Evolutionary conservation across 2,797 vertebrate species (phyloP).

Genomic region (Gadopsis bispinosus): DNA sequence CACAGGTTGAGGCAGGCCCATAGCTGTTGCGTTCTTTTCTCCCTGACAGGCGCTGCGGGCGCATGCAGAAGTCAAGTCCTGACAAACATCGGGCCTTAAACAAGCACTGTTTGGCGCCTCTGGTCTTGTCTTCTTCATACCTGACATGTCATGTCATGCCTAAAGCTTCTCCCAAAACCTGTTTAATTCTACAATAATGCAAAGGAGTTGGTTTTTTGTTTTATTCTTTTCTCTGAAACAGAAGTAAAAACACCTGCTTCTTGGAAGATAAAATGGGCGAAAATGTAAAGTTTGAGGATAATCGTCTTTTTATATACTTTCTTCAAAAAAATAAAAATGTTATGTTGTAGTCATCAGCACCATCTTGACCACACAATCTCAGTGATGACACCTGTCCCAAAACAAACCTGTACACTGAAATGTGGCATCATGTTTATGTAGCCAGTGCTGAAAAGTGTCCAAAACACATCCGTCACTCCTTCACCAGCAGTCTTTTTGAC

Average conservation of each 20-base stretch:
- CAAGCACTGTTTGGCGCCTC: slow-evolving; percentile 95
- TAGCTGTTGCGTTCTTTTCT: slow-evolving; percentile 88
- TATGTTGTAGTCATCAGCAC: not conserved
- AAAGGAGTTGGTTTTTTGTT: slow-evolving; percentile 68
- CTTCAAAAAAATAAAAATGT: not conserved
- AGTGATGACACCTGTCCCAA: slow-evolving; percentile 49
- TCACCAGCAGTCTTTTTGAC: not conserved
- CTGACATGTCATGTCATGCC: slow-evolving; percentile 97
- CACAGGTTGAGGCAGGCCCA: slow-evolving; percentile 90
- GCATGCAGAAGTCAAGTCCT: slow-evolving; percentile 92
- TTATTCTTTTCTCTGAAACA: slow-evolving; percentile 31
- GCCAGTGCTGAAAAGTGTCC: slow-evolving; percentile 11
- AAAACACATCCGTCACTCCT: slow-evolving; percentile 31
- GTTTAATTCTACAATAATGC: slow-evolving; percentile 87
- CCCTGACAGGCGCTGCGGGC: slow-evolving; percentile 93
- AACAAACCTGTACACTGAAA: slow-evolving; percentile 44
- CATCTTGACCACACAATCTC: slow-evolving; percentile 33
- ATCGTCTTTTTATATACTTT: not conserved
- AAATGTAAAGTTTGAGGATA: slow-evolving; percentile 12
- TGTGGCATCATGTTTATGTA: slow-evolving; percentile 37
- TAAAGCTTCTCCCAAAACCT: slow-evolving; percentile 85
- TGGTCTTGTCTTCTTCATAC: slow-evolving; percentile 99
- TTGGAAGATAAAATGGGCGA: not conserved
- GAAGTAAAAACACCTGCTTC: slow-evolving; percentile 73
- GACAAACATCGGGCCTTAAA: slow-evolving; percentile 91